These are phyloP conservation scores for Channa maculata DNA, from an alignment of 2,113 vertebrate genomes.

Conservation along the genomic window DNA sequence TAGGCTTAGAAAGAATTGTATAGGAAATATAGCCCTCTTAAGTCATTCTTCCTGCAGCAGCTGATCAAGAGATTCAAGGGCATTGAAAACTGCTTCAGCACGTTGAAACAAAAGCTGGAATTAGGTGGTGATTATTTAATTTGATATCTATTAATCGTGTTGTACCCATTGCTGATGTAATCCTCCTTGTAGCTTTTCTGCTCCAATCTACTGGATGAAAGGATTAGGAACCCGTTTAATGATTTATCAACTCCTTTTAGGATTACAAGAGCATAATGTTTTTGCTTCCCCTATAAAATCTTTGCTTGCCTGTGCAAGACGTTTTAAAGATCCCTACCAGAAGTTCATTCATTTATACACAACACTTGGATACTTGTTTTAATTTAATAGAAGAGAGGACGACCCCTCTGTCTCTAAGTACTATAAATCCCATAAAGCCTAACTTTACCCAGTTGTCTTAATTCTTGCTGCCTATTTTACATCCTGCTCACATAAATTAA, in stretches of 20 bases:
- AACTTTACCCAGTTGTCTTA: not conserved
- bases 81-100: conserved; percentile 3
- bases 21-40: too few relatives aligned
- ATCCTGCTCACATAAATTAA: not conserved
- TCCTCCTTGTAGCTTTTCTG: conserved; percentile 40
- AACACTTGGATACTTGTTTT: too few relatives aligned
- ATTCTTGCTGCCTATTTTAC: not conserved
- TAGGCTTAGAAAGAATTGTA: too few relatives aligned
- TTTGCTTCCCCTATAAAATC: conserved; percentile 48
- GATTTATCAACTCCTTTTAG: conserved; percentile 62
- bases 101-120: conserved; percentile 53
- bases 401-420: conserved; percentile 31
- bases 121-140: conserved; percentile 59
- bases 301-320: not conserved
- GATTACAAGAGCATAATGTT: conserved; percentile 41
- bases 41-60: not conserved
- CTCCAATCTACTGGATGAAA: conserved; percentile 57
- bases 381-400: not conserved
- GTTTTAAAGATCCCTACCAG: not conserved
- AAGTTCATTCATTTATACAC: not conserved
- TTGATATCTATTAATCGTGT: conserved; percentile 64
- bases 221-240: conserved; percentile 56
- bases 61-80: conserved; percentile 23
- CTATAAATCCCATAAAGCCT: conserved; percentile 13
- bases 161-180: conserved; percentile 50